Conservation (phyloP, 2,113 vertebrate species). For the Ceyx melanurus region DNA sequence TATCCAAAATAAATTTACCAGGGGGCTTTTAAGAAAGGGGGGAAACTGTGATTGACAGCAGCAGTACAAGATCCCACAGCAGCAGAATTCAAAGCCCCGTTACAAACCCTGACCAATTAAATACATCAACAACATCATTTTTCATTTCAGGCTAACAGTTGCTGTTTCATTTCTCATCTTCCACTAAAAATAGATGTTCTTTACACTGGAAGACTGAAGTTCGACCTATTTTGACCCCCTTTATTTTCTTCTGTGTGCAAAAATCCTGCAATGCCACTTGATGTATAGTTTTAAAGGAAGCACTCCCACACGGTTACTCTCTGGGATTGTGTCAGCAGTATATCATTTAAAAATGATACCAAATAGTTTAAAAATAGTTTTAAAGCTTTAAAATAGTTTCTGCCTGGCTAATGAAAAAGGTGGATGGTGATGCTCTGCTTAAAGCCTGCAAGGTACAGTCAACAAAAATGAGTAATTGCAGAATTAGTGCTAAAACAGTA, state of each 20-base stretch:
- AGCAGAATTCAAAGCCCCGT: constrained; percentile 18
- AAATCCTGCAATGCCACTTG: background rate
- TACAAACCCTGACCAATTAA: constrained; percentile 31
- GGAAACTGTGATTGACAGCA: background rate
- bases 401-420: background rate
- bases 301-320: background rate
- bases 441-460: background rate
- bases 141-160: constrained; percentile 15
- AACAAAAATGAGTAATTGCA: background rate
- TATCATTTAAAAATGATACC: background rate
- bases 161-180: constrained; percentile 23
- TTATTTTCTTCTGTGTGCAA: background rate
- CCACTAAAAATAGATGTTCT: constrained; percentile 18
- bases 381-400: background rate
- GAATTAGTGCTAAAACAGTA: background rate
- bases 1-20: constrained; percentile 56
- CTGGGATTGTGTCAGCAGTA: background rate
- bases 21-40: constrained; percentile 23
- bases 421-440: background rate
- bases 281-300: background rate
- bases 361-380: background rate
- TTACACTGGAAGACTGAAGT: background rate
- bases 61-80: constrained; percentile 2
- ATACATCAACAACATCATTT: constrained; percentile 28
- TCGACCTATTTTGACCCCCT: background rate